Conservation (phyloP, 2,888 invertebrate genomes). For the Theodoxus fluviatilis region DNA sequence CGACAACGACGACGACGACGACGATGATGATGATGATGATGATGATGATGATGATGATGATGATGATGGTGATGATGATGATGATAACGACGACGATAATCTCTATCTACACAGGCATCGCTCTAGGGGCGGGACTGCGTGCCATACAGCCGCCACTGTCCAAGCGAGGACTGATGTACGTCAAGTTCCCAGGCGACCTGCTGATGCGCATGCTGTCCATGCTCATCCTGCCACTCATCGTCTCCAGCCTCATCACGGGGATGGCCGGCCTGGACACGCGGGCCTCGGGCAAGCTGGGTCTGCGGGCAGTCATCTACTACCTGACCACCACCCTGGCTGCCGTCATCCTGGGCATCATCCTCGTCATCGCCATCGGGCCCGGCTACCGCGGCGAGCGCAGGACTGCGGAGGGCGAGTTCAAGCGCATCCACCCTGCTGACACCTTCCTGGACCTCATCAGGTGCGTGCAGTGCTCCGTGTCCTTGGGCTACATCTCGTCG, state of each 20-base stretch:
- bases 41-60: background rate
- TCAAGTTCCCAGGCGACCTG: conserved; percentile 74
- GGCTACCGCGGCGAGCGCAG: conserved; percentile 63
- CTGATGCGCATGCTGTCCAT: conserved; percentile 75
- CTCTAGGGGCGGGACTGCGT: conserved; percentile 70
- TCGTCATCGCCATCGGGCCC: conserved; percentile 87
- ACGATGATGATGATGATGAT: background rate
- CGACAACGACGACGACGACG: no score
- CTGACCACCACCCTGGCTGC: conserved; percentile 89
- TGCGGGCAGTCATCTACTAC: conserved; percentile 87
- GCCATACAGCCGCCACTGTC: conserved; percentile 72
- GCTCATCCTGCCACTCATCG: conserved; percentile 75
- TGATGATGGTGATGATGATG: conserved; percentile 15
- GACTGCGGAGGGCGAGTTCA: conserved; percentile 23
- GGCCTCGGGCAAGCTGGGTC: conserved; percentile 85
- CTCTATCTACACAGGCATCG: conserved; percentile 63
- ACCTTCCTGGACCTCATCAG: conserved; percentile 41
- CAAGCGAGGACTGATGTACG: conserved; percentile 69
- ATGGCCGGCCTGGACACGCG: conserved; percentile 88
- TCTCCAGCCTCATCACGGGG: conserved; percentile 73
- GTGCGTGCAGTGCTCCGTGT: conserved; percentile 26
- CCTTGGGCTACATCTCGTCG: no score
- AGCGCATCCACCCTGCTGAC: conserved; percentile 36
- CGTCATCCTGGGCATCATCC: conserved; percentile 85
- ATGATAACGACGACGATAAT: background rate